Conservation (phyloP, 2,113 vertebrate genomes). For the Rhabdornis inornatus region DNA sequence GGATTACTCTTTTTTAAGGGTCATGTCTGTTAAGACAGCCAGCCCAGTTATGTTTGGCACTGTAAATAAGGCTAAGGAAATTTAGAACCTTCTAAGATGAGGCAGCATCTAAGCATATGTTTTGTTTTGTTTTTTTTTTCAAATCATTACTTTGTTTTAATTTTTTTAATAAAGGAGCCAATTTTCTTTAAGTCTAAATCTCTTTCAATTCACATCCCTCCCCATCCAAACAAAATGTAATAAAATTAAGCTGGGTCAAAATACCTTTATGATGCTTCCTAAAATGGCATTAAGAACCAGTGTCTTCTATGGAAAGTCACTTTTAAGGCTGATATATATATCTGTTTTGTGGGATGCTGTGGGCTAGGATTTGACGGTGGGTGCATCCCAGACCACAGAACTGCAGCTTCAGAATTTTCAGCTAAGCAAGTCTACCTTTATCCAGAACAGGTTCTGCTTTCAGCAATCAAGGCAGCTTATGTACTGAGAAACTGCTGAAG, state of each 20-base stretch:
- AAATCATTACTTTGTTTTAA: background rate
- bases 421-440: background rate
- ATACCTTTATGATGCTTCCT: background rate
- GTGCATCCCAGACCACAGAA: background rate
- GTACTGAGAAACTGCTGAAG: background rate
- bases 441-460: background rate
- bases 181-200: background rate
- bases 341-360: background rate
- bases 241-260: background rate
- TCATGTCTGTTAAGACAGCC: background rate
- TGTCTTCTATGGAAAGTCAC: background rate
- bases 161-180: background rate
- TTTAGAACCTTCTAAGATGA: background rate
- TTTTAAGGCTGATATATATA: background rate
- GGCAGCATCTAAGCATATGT: background rate
- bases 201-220: background rate
- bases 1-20: background rate
- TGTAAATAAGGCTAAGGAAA: background rate
- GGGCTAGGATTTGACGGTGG: background rate
- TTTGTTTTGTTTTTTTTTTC: background rate
- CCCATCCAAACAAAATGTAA: background rate
- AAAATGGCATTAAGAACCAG: background rate
- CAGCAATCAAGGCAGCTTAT: background rate
- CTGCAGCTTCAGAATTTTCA: background rate
- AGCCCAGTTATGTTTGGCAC: background rate